phyloP scores from a whole-genome alignment of 1,140 invertebrate genomes.

The Nephila pilipes region DNA sequence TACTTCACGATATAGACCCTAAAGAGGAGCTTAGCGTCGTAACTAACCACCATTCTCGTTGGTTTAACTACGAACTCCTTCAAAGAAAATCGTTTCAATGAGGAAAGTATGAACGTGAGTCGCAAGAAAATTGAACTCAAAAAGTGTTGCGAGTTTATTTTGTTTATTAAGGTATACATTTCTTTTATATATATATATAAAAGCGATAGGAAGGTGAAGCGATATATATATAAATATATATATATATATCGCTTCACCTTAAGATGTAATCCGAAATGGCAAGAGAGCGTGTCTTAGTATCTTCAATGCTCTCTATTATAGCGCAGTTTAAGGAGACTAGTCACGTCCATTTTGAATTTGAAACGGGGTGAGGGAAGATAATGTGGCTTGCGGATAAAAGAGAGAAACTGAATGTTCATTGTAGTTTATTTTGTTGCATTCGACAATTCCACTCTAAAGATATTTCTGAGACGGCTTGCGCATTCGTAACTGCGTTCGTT shows the following conservation, averaged over 20 bases:
- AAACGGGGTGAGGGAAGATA: background rate
- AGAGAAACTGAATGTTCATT: background rate
- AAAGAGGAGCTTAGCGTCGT: background rate
- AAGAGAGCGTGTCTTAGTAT: background rate
- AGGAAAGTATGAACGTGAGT: background rate
- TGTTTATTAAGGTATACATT: constrained; percentile 25
- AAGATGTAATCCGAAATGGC: constrained; percentile 26
- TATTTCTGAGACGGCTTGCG: background rate
- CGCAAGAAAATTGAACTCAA: background rate
- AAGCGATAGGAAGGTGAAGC: too few species aligned
- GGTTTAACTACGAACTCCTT: background rate
- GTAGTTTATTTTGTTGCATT: background rate
- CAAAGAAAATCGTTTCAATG: constrained; percentile 3
- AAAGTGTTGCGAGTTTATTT: background rate
- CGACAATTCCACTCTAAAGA: background rate
- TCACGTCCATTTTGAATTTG: constrained; percentile 38
- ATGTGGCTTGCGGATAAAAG: background rate
- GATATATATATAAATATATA: too few species aligned
- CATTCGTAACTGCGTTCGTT: background rate
- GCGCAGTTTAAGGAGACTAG: constrained; percentile 1
- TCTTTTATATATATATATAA: background rate
- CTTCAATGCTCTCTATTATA: constrained; percentile 7
- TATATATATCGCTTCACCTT: background rate
- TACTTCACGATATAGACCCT: background rate
- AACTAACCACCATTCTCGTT: background rate